Percentiles rank a stretch among this genome's conserved stretches.
phyloP scores from a whole-genome alignment of 2,888 invertebrate species.

The Syrphus vitripennis region DNA sequence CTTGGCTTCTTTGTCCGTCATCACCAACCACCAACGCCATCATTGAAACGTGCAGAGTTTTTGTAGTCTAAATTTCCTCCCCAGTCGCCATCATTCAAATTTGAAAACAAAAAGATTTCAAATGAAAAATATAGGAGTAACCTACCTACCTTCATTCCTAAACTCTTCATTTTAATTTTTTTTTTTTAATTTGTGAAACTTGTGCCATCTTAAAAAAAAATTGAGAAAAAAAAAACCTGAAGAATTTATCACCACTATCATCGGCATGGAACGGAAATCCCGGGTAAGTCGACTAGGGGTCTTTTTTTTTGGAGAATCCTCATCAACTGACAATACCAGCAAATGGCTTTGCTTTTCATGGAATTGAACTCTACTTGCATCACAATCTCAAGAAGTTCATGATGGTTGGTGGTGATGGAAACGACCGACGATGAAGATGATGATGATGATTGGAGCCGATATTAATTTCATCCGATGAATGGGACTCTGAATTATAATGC shows the following conservation, averaged over 20 bases:
- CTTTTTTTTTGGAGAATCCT: slow-evolving; percentile 47
- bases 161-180: slow-evolving; percentile 3
- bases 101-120: slow-evolving; percentile 48
- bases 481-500: slow-evolving; percentile 56
- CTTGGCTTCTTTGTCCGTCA: slow-evolving; percentile 19
- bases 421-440: slow-evolving; percentile 22
- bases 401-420: too few relatives aligned
- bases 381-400: slow-evolving; percentile 9
- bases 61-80: slow-evolving; percentile 64
- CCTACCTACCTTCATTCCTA: not conserved
- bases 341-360: slow-evolving; percentile 46
- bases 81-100: slow-evolving; percentile 68
- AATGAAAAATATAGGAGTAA: not conserved
- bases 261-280: slow-evolving; percentile 44
- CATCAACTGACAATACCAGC: slow-evolving; percentile 67
- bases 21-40: not conserved
- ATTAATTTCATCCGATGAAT: slow-evolving; percentile 68
- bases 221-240: slow-evolving; percentile 3
- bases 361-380: slow-evolving; percentile 2
- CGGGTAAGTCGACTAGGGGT: slow-evolving; percentile 54
- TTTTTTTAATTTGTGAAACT: slow-evolving; percentile 33
- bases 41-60: slow-evolving; percentile 34
- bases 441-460: slow-evolving; percentile 68
- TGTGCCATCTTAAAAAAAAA: slow-evolving; percentile 53
- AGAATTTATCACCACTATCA: slow-evolving; percentile 68